Evolutionary conservation across 2,888 invertebrate species (phyloP), one percentile per base, ranked within the genome.

Genomic region (Electrophaes corylata): DNA sequence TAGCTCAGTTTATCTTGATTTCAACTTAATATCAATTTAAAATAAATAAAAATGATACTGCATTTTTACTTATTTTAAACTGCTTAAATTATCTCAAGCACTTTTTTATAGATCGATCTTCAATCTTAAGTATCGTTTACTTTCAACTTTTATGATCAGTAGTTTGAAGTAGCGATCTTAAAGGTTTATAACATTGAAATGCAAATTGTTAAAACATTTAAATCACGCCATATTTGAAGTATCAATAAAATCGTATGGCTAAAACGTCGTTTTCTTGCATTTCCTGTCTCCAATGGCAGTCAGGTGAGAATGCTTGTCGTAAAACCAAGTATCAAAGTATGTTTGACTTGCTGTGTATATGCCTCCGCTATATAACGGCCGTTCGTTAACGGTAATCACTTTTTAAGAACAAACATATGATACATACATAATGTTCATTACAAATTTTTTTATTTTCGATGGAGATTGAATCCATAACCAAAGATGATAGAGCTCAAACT

Each of bases 211-310:
- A 10, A 10, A 16, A 16, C 16, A 37, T 8, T 37, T 37, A 37
- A 37, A 37, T 37, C 37, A 37, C 16, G 16, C 14, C 16, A 10
- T 37, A 37, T 37, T 37, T 10, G 8, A 14, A 16, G 37, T 37
- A 37, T 43, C 55, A 47, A 60, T 66, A 66, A 66, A 66, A 66
- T 62, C 26, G 53, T 63, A 61, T 44, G 37, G 59, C 40, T 57
- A 29, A 44, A 41, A 29, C 46, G 49, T 52, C 14, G 43, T 64
- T 60, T 62, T 52, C 58, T 19, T 39, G 18, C 50, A 51, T 51
- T 62, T 60, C 58, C 64, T 26, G 18, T 8, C 26, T 56, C 48
- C 47, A 57, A 57, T 62, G 37, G 33, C 37, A 57, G 39, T 29
- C 58, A 58, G 54, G 60, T 64, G 60, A 60, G 62, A 66, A 62